These are phyloP conservation scores for Anguilla anguilla DNA, from an alignment of 2,797 vertebrate species.

Conservation along the genomic window DNA sequence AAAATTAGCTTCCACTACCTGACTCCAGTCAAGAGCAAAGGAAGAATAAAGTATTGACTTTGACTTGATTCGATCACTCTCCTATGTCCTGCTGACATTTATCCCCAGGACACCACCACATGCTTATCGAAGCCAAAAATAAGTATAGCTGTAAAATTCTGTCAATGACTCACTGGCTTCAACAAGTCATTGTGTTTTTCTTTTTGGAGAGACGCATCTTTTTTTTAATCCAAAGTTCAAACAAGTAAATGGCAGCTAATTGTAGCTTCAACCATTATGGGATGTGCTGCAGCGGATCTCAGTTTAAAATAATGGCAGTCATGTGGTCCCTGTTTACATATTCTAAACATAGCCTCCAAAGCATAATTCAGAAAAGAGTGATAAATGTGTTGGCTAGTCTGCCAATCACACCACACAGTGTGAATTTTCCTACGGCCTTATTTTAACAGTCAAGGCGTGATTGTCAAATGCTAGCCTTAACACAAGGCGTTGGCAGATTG, in stretches of 20 bases:
- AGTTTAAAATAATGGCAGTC: neutral
- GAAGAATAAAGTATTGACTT: neutral
- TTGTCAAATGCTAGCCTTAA: neutral
- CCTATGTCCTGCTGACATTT: neutral
- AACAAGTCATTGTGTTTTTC: neutral
- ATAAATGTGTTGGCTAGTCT: neutral
- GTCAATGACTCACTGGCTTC: neutral
- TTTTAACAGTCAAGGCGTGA: neutral
- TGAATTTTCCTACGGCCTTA: neutral
- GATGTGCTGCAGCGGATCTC: neutral
- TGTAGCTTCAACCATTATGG: neutral
- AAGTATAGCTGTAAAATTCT: neutral
- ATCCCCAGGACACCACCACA: neutral
- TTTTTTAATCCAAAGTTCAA: neutral
- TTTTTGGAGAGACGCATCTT: neutral
- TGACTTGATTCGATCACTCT: neutral
- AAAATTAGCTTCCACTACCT: neutral
- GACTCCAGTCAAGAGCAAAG: neutral
- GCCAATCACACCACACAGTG: neutral
- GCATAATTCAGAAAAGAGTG: neutral
- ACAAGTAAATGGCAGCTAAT: neutral
- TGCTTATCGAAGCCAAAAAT: neutral
- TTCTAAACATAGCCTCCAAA: neutral
- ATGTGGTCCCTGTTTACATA: neutral
- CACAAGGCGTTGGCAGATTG: neutral